Conservation (phyloP, 2,888 invertebrate species). For the Suillia variegata region DNA sequence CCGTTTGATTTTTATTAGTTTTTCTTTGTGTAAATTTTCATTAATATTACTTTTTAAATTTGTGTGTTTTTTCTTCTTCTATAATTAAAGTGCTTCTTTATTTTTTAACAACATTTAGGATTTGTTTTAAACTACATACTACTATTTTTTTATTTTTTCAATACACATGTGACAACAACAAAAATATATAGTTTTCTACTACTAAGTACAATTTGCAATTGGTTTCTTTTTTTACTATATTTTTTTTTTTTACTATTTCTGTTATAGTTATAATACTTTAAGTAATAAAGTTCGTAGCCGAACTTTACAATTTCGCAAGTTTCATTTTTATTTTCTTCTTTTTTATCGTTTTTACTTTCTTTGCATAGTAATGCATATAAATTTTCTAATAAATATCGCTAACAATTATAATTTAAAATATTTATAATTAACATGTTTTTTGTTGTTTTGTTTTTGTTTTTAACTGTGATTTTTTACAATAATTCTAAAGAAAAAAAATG, state of each 20-base stretch:
- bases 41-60: background rate
- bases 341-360: background rate
- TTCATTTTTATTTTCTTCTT: slow-evolving; percentile 14
- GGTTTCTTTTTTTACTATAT: slow-evolving; percentile 11
- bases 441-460: too few species aligned
- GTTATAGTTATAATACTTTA: slow-evolving; percentile 24
- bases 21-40: too few species aligned
- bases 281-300: slow-evolving; percentile 31
- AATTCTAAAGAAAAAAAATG: too few species aligned
- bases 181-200: slow-evolving; percentile 10
- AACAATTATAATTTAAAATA: slow-evolving; percentile 1
- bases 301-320: slow-evolving; percentile 26
- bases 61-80: background rate
- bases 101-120: background rate
- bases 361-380: slow-evolving; percentile 38
- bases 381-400: background rate
- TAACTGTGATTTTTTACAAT: too few species aligned
- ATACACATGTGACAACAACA: slow-evolving; percentile 12
- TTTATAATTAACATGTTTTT: slow-evolving; percentile 7
- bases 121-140: background rate
- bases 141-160: background rate
- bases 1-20: too few species aligned
- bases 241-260: slow-evolving; percentile 13
- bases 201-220: background rate
- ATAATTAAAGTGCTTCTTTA: too few species aligned